These are phyloP conservation scores for Colaptes auratus DNA, from an alignment of 2,113 vertebrate genomes.

Conservation along the genomic window DNA sequence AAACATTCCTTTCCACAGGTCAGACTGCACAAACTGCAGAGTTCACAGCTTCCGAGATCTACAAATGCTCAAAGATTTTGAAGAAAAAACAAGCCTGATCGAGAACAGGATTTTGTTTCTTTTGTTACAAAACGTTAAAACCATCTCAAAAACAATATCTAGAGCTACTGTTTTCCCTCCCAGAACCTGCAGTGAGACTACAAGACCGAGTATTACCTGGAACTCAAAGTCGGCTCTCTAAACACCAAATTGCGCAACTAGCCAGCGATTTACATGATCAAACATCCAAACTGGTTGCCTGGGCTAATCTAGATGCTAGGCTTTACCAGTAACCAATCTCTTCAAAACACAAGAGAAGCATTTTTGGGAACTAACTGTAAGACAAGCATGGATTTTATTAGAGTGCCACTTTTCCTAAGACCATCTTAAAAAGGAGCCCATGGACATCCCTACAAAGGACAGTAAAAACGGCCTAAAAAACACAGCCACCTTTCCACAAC, in stretches of 20 bases:
- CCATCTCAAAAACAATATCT: background rate
- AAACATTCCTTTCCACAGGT: background rate
- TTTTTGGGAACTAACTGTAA: background rate
- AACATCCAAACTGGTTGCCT: background rate
- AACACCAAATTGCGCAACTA: background rate
- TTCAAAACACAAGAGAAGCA: background rate
- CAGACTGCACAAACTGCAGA: background rate
- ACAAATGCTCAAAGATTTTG: background rate
- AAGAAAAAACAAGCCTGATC: background rate
- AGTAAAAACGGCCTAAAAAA: background rate
- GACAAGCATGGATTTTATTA: background rate
- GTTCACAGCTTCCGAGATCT: background rate
- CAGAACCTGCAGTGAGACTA: background rate
- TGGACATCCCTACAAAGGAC: background rate
- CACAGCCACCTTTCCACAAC: background rate
- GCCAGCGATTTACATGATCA: background rate
- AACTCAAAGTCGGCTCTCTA: background rate
- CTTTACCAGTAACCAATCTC: background rate
- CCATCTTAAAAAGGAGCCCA: background rate
- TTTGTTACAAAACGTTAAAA: background rate
- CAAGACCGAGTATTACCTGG: background rate
- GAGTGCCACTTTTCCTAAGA: background rate
- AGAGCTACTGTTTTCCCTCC: background rate
- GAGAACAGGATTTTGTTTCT: background rate
- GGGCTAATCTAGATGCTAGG: background rate